Evolutionary conservation across 2,797 vertebrate genomes (phyloP).

Genomic region (Mus caroli): DNA sequence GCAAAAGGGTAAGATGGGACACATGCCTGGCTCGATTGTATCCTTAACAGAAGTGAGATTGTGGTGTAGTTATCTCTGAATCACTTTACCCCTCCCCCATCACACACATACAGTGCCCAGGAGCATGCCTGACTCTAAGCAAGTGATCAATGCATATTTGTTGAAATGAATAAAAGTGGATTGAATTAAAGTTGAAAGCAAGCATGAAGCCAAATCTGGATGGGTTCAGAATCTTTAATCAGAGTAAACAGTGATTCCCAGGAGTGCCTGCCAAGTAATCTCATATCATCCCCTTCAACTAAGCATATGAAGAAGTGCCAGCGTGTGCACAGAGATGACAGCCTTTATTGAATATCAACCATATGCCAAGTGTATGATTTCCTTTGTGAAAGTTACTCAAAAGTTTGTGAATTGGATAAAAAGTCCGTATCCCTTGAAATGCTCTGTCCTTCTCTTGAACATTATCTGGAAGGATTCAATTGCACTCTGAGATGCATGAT

Average conservation of each 20-base stretch:
- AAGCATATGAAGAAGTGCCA: background rate
- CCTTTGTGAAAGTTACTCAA: background rate
- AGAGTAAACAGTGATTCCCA: conserved; percentile 48
- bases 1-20: background rate
- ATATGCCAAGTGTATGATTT: background rate
- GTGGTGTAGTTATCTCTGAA: background rate
- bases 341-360: background rate
- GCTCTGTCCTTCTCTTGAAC: background rate
- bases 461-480: background rate
- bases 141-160: conserved; percentile 54
- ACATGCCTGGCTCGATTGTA: background rate
- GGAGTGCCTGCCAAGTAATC: conserved; percentile 2
- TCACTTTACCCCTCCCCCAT: background rate
- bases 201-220: conserved; percentile 41
- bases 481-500: background rate
- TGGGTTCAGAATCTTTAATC: conserved; percentile 36
- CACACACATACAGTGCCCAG: background rate
- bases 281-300: conserved; percentile 19
- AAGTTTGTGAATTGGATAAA: conserved; percentile 24
- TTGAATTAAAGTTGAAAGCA: conserved; percentile 51
- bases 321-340: conserved; percentile 6
- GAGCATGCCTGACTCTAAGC: conserved; percentile 12
- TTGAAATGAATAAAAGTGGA: conserved; percentile 54
- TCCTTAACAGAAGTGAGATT: background rate
- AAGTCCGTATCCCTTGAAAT: background rate